Evolutionary conservation across 1,140 invertebrate species (phyloP), one percentile per base, ranked within the genome.

Genomic region (Anastatus disparis): DNA sequence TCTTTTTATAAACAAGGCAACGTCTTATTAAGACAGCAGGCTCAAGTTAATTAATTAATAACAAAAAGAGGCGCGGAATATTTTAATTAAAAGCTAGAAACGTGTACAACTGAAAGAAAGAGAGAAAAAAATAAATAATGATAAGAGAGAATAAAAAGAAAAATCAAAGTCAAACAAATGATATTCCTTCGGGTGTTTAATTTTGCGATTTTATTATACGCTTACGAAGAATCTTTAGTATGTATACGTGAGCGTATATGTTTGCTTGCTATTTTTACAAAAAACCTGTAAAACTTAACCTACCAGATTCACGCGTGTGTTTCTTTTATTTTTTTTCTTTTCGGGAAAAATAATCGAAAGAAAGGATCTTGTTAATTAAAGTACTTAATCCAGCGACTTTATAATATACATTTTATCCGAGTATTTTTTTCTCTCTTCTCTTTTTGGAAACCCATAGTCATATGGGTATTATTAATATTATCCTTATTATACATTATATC

Each of bases 341-440:
- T 15, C 10, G 17, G 4, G 15, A 44, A 15, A 29, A n/a, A 9
- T 26, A n/a, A 52, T 50, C 52, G 20, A 27, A 38, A 10, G 58
- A 15, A 62, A 44, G 53, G 48, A 46, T 58, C 48, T 53, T 44
- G 24, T 63, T 64, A 70, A 70, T 70, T 58, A 38, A 64, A 63
- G 68, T 13, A 58, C 31, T 70, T 62, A 62, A 61, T 62, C 58
- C 56, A 17, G 9, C 7, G 20, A 70, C 15, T 70, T 62, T 70
- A 62, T 68, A n/a, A n/a, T n/a, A 29, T 46, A 29, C 55, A 29
- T 27, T 38, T 52, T 26, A 61, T n/a, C 29, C 55, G 35, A 61
- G 40, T 68, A 38, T 22, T 31, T 35, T 44, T 56, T 13, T n/a
- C 4, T 13, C 50, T 13, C 13, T 10, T 42, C 17, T 20, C 8